phyloP scores from a whole-genome alignment of 2,888 invertebrate genomes.

The Oscheius sp. region DNA sequence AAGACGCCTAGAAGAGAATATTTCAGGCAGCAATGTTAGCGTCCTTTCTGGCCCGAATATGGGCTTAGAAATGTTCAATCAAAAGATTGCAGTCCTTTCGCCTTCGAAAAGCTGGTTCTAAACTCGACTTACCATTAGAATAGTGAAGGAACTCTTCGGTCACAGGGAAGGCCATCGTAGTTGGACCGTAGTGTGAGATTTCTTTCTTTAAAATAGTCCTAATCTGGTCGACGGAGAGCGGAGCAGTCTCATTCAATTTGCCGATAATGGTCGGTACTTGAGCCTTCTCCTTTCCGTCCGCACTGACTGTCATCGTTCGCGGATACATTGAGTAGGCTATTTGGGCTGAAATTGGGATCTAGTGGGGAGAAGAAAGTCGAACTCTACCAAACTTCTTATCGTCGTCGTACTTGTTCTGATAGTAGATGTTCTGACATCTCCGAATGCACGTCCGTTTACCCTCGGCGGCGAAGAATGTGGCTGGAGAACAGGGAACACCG shows the following conservation, averaged over 20 bases:
- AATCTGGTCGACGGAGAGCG: conserved; percentile 58
- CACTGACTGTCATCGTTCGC: conserved; percentile 70
- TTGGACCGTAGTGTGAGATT: conserved; percentile 66
- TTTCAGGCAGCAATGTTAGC: background rate
- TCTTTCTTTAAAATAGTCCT: conserved; percentile 69
- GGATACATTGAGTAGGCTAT: conserved; percentile 72
- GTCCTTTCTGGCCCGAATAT: background rate
- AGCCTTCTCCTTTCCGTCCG: conserved; percentile 63
- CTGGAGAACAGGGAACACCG: conserved; percentile 71
- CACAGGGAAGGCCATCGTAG: conserved; percentile 72
- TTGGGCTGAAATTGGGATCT: conserved; percentile 56
- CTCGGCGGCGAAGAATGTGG: conserved; percentile 68
- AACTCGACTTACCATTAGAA: conserved; percentile 51
- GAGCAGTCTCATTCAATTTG: conserved; percentile 67
- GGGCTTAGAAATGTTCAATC: background rate
- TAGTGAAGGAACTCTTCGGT: conserved; percentile 72
- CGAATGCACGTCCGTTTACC: conserved; percentile 64
- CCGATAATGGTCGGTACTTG: conserved; percentile 71
- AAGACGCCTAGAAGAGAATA: conserved; percentile 57
- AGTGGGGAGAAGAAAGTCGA: background rate
- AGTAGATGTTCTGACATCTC: conserved; percentile 70
- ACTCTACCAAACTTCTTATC: conserved; percentile 66
- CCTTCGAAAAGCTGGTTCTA: too few species aligned
- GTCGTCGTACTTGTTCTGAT: conserved; percentile 67
- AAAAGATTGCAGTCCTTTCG: background rate